phyloP scores from a whole-genome alignment of 1,140 invertebrate species.

The Macrotrachela quadricornifera region DNA sequence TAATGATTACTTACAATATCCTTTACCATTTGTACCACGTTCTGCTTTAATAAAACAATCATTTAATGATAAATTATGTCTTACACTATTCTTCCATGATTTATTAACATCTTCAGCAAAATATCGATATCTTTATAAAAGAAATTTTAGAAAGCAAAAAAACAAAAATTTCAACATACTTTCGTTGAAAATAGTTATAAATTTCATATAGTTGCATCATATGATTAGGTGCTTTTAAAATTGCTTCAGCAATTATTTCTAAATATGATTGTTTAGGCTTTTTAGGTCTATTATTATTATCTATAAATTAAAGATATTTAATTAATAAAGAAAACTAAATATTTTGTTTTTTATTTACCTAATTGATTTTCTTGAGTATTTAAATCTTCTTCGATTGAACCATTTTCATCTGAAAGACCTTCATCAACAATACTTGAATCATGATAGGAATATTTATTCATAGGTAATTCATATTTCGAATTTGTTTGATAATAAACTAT shows the following conservation, averaged over 20 bases:
- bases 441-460: no score
- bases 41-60: slow-evolving; percentile 96
- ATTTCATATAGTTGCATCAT: slow-evolving; percentile 8
- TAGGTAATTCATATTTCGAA: no score
- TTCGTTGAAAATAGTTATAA: slow-evolving; percentile 4
- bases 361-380: no score
- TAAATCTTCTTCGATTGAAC: no score
- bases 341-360: no score
- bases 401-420: no score
- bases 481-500: no score
- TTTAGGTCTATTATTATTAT: background rate
- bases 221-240: background rate
- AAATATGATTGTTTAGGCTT: slow-evolving; percentile 7
- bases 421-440: no score
- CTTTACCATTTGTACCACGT: slow-evolving; percentile 67
- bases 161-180: no score
- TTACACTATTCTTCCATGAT: slow-evolving; percentile 79
- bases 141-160: no score
- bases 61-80: slow-evolving; percentile 88
- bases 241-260: slow-evolving; percentile 8
- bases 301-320: no score
- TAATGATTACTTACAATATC: slow-evolving; percentile 46
- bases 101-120: slow-evolving; percentile 8
- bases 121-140: background rate
- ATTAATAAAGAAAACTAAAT: no score